Evolutionary conservation across 2,888 invertebrate species (phyloP).

Genomic region (Phaedon cochleariae): DNA sequence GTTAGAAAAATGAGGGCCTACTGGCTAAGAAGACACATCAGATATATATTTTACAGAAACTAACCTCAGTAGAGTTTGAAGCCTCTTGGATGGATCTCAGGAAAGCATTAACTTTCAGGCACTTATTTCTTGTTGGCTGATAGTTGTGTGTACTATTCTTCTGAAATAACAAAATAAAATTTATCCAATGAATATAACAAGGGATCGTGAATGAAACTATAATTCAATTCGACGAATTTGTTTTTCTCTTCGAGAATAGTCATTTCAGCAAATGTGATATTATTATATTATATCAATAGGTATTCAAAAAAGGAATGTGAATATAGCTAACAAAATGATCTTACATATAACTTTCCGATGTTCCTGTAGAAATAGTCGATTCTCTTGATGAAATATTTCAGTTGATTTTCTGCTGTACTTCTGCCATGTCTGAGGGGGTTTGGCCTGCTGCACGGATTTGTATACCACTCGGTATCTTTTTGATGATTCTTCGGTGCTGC

Average conservation of each 20-base stretch:
- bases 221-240: no score
- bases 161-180: slow-evolving; percentile 8
- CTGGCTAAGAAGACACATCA: no score
- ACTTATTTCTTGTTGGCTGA: slow-evolving; percentile 31
- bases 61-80: slow-evolving; percentile 30
- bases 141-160: slow-evolving; percentile 7
- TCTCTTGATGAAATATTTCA: slow-evolving; percentile 39
- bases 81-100: slow-evolving; percentile 31
- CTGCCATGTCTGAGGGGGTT: slow-evolving; percentile 43
- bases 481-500: slow-evolving; percentile 33
- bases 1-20: no score
- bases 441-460: slow-evolving; percentile 45
- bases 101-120: slow-evolving; percentile 36
- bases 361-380: slow-evolving; percentile 29
- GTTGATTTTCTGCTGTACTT: slow-evolving; percentile 44
- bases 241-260: no score
- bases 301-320: no score
- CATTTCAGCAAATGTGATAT: no score
- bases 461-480: slow-evolving; percentile 41
- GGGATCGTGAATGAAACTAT: background rate
- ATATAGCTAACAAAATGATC: no score
- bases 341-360: slow-evolving; percentile 32
- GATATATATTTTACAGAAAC: no score
- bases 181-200: background rate
- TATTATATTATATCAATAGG: no score